Percentiles rank a stretch among this genome's conserved stretches.
Conservation (phyloP, 92 coral and sea anemone genomes). For the Epizoanthus rinbou region DNA sequence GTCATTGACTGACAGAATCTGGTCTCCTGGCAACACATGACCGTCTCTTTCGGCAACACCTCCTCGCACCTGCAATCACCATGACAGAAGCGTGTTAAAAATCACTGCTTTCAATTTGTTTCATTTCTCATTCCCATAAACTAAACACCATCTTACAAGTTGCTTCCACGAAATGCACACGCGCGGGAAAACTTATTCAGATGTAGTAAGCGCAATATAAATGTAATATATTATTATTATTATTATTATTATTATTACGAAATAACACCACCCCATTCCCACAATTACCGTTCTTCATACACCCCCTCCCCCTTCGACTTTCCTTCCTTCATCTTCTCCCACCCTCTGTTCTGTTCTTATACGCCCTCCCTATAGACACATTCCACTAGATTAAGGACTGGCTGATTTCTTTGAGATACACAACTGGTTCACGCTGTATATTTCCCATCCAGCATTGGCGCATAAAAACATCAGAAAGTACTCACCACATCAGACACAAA, state of each 20-base stretch:
- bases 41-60: slow-evolving; percentile 95
- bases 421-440: neutral
- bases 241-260: too few relatives aligned
- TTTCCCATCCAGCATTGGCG: neutral
- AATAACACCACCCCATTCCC: too few relatives aligned
- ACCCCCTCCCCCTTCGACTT: too few relatives aligned
- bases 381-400: too few relatives aligned
- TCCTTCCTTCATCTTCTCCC: too few relatives aligned
- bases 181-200: too few relatives aligned
- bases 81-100: neutral
- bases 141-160: neutral
- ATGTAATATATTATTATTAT: too few relatives aligned
- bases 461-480: neutral
- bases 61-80: slow-evolving; percentile 75
- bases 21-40: slow-evolving; percentile 90
- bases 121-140: too few relatives aligned
- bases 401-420: neutral
- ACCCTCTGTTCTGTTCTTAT: too few relatives aligned
- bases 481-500: slow-evolving; percentile 97
- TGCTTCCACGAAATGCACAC: neutral
- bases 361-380: too few relatives aligned
- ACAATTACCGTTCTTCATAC: neutral
- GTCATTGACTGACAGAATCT: slow-evolving; percentile 91
- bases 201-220: too few relatives aligned
- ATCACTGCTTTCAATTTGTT: neutral